Base-by-base conservation (phyloP, 2,888 invertebrate species). In the Cryptus viduatorius region DNA sequence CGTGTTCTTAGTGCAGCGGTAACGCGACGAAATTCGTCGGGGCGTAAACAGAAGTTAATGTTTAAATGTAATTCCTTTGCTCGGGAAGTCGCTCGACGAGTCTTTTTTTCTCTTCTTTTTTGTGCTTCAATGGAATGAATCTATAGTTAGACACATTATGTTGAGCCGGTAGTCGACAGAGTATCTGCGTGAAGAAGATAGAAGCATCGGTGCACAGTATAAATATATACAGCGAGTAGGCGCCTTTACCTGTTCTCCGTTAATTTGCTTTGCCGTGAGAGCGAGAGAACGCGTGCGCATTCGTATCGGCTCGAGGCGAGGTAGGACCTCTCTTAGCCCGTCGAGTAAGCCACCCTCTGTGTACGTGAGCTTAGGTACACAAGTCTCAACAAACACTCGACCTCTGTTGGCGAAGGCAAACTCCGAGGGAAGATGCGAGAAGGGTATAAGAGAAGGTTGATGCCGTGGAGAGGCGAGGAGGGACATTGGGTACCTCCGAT, bases 331-430 rank as follows among this genome's bases (percentile, higher is more conserved):
- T 75, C 50, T 50, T 64, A 24, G 46, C 64, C 37, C 50, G 48
- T 76, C 10, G 56, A 67, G 79, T 44, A 67, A 73, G 53, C 79
- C 48, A 56, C 75, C 76, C 16, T 46, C 67, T 71, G 84, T 82
- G 79, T 85, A 82, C 79, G 84, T 82, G 84, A 85, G 84, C 76
- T 79, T 85, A 29, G 72, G 82, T 85, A 82, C 82, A 85, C 84
- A 79, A 79, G 84, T 77, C 84, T 85, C 82, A 76, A 78, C 84
- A 85, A 85, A 85, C 84, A 85, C 84, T 85, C 82, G 82, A 76
- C 75, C 84, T 59, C 68, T 76, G 84, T 85, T 85, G 75, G 82
- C 73, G 67, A 48, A 82, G 67, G 79, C 72, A 82, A 85, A 77
- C 82, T 82, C 79, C 50, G 68, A 65, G 82, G 69, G 61, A 50